Base-by-base conservation (phyloP, 2,888 invertebrate species). In the Morinoia aosen region DNA sequence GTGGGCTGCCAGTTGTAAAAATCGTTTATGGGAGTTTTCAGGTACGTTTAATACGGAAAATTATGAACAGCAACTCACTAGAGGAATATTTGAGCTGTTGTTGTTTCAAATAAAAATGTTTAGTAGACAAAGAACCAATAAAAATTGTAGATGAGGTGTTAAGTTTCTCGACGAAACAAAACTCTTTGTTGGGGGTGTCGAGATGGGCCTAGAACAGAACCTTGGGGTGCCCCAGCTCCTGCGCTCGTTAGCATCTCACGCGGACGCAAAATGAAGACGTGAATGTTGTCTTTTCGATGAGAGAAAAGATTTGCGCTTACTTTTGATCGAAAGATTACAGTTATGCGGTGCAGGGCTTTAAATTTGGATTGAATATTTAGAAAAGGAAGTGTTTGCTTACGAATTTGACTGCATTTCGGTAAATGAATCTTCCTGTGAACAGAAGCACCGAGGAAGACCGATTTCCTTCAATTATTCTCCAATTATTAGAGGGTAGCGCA, bases 121-220 rank as follows among this genome's bases (percentile, higher is more conserved):
- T 95, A 39, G n/a, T 39, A 64, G 95, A 95, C 95, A 95, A 95
- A 95, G 40, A 64, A 95, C 64, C 95, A 95, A 95, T 95, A 64
- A 95, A 95, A 95, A 95, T 56, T 33, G 57, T 33, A 93, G 93
- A 93, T 93, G 93, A 93, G 93, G 93, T 93, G 93, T 93, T 93
- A 33, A 93, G 93, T 93, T 93, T 93, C 93, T 93, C 48, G 33
- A 33, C 56, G 93, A 93, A 93, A 93, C 93, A 33, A 48, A 93
- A 48, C 93, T 57, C 33, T 93, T 57, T 48, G 57, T 56, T 93
- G 33, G 93, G 93, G 93, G n/a, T 33, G 76, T 76, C 33, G 76
- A 76, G 33, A 16, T 76, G 76, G 76, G 76, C 76, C 0, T 2
- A 76, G 76, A 33, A 76, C 76, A 76, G 33, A 76, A 16, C 76